Evolutionary conservation across 2,888 invertebrate species (phyloP), one percentile per base, ranked within the genome.

Genomic region (Drosophila anomalipes): DNA sequence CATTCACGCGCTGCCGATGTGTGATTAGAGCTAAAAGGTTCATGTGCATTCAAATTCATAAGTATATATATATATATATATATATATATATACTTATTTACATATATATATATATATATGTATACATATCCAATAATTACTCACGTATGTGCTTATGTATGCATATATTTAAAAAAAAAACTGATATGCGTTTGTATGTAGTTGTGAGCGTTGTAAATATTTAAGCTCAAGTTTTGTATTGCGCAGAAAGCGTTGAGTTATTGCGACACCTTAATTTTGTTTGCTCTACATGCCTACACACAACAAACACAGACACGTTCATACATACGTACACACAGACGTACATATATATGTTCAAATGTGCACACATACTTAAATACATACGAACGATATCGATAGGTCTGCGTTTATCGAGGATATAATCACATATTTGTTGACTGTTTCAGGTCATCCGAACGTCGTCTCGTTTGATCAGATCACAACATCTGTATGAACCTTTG

Each of bases 231-330:
- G 44, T 59, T 57, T 63, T 66, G 57, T 67, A 54, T 63, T 77
- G 72, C 66, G 78, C 67, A 81, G 71, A 78, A 76, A 54, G 57
- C 63, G 62, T 77, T 52, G 77, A 66, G 78, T 71, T 81, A 77
- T 78, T 78, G 82, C 77, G 77, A 78, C 82, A 78, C 81, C 33
- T 77, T 70, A 67, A 77, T 70, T 77, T 76, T 62, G 62, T 81
- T 77, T 70, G 65, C 64, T 59, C 47, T 72, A 44, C 39, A 52
- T 61, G 39, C 57, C 19, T 54, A 44, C 19, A 79, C 41, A 54
- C 16, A 41, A 67, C 32, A 28, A 32, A 32, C 52, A 49, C 26
- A 60, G 28, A 30, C 26, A 26, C 32, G 33, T 37, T 6, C 32
- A 16, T 52, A 39, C 37, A 60, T 37, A 35, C n/a, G 14, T 26